Evolutionary conservation across 2,888 invertebrate genomes (phyloP), one percentile per base, ranked within the genome.

Genomic region (Saturnia pavonia): DNA sequence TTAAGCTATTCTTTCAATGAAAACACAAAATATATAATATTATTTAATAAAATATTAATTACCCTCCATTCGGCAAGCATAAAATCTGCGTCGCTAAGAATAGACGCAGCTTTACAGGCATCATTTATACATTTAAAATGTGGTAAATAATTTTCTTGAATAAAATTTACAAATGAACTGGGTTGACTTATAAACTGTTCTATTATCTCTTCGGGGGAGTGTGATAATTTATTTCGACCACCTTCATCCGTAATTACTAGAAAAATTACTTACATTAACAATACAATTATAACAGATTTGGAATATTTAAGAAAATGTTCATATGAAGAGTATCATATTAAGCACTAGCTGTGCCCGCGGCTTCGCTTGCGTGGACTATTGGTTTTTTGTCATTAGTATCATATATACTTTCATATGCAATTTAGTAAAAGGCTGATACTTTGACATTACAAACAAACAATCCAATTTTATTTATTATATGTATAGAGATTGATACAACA

Each of bases 131-230:
- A 93, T 0, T 95, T 94, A 82, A 96, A 96, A 81, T 97, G 97
- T 8, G 95, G 94, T 40, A 96, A 85, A 88, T 96, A 97, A 89
- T 97, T 97, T 80, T 97, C 96, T 83, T 96, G 95, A 27, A 97
- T 86, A 80, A 97, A 97, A 72, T 95, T 94, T 0, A 96, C 89
- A 85, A 97, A 96, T 67, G 94, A 95, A 71, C 88, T 94, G 0
- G 97, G 96, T 78, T 96, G 96, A 9, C 95, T 95, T 66, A 94
- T 86, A 82, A 97, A 97, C 78, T 95, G 95, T 72, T 96, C 95
- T 7, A 96, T 95, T 54, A 97, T 89, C 74, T 95, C 95, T 76
- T 95, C 95, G 2, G 97, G 96, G 70, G 95, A 90, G 81, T 96
- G 96, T 65, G 94, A 88, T 68, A 97, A 92, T 73, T 87, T 91